Percentiles rank a stretch among this genome's conserved stretches.
Conservation (phyloP, 2,888 invertebrate species). For the Eupithecia tripunctaria region DNA sequence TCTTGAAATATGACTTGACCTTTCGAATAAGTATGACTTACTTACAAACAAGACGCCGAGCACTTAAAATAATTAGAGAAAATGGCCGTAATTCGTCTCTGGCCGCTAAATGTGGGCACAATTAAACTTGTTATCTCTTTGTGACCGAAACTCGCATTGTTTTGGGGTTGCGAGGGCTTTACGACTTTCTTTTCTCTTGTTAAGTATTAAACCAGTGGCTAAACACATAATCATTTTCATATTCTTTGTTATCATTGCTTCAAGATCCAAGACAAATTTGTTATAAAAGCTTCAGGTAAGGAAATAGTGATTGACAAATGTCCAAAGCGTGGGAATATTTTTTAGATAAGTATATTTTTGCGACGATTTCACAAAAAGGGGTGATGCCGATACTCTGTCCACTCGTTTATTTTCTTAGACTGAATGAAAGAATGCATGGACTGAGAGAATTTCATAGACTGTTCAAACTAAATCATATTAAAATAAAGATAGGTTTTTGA, state of each 20-base stretch:
- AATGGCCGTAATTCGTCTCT: background rate
- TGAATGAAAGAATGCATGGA: no score
- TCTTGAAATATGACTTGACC: background rate
- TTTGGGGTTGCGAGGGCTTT: background rate
- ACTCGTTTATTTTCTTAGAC: no score
- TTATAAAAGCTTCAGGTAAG: background rate
- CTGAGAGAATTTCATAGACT: no score
- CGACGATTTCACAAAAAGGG: no score
- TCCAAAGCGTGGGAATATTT: no score
- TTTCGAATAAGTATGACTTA: background rate
- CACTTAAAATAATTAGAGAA: constrained; percentile 8
- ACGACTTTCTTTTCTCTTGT: background rate
- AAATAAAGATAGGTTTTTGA: no score
- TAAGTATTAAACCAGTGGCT: background rate
- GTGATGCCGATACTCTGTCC: no score
- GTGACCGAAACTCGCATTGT: constrained; percentile 3
- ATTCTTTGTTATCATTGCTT: background rate
- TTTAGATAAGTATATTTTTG: background rate
- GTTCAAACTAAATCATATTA: no score
- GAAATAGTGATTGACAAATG: background rate
- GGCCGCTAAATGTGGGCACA: background rate
- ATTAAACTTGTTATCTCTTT: constrained; percentile 1
- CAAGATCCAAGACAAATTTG: background rate
- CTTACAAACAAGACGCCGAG: background rate
- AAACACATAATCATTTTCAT: background rate